phyloP scores from a whole-genome alignment of 2,797 vertebrate genomes.

The Gambelia wislizenii region DNA sequence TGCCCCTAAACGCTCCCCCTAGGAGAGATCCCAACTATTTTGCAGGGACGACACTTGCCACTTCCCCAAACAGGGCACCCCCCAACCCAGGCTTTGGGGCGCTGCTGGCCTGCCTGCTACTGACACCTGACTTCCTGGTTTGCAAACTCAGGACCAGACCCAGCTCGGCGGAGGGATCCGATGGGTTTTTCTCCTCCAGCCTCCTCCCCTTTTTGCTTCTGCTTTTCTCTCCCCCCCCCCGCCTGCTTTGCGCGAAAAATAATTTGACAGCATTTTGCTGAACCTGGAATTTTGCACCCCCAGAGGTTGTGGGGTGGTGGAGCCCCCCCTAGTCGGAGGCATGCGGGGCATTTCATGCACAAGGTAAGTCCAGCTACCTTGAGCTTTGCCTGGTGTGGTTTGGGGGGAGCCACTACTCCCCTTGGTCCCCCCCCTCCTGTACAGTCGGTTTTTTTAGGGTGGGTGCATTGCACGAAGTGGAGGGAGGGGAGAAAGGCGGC shows the following conservation, averaged over 20 bases:
- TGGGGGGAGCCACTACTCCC: constrained; percentile 56
- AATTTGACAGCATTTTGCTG: constrained; percentile 82
- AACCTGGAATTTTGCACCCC: constrained; percentile 74
- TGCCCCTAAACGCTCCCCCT: not conserved
- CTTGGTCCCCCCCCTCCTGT: constrained; percentile 59
- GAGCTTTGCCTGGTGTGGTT: constrained; percentile 65
- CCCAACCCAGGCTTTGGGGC: not conserved
- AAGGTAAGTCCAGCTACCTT: constrained; percentile 78
- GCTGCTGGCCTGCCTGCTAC: constrained; percentile 31
- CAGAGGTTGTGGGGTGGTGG: constrained; percentile 23
- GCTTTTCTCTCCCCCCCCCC: constrained; percentile 41
- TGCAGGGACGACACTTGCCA: not conserved
- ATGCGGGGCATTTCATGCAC: constrained; percentile 60
- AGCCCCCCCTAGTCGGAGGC: constrained; percentile 62
- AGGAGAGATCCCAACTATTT: not conserved
- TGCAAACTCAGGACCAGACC: constrained; percentile 73
- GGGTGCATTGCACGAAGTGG: constrained; percentile 9
- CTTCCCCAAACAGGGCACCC: too few relatives aligned
- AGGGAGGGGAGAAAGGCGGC: constrained; percentile 44
- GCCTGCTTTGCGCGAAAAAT: constrained; percentile 61
- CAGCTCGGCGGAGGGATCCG: constrained; percentile 80
- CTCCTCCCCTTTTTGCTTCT: constrained; percentile 65
- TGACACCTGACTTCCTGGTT: constrained; percentile 78
- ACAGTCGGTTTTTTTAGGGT: constrained; percentile 53
- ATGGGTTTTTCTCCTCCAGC: constrained; percentile 63